phyloP scores from a whole-genome alignment of 2,888 invertebrate genomes.

The Eremobia ochroleuca region DNA sequence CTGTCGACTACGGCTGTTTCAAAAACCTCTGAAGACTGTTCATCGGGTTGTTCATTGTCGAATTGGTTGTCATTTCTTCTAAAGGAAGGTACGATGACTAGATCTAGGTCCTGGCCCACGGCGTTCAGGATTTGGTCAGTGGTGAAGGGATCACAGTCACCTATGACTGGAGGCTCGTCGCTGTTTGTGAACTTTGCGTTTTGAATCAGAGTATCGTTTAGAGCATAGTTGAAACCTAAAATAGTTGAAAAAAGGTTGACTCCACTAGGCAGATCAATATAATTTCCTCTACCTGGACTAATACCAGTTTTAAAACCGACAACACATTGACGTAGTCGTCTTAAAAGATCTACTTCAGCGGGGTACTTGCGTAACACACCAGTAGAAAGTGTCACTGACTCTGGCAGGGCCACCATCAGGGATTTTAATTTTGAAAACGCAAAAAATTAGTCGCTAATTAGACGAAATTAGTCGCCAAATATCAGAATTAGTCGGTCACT shows the following conservation, averaged over 20 bases:
- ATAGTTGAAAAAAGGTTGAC: not conserved
- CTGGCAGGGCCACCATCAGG: too few relatives aligned
- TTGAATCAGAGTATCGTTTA: slow-evolving; percentile 54
- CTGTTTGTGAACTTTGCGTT: slow-evolving; percentile 30
- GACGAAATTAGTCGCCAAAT: too few relatives aligned
- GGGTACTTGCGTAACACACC: not conserved
- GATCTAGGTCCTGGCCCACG: slow-evolving; percentile 45
- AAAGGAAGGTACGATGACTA: slow-evolving; percentile 40
- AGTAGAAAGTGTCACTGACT: too few relatives aligned
- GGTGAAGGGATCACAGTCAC: slow-evolving; percentile 43
- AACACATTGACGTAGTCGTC: not conserved
- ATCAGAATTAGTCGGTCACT: too few relatives aligned
- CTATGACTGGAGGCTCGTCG: slow-evolving; percentile 29
- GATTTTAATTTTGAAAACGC: too few relatives aligned
- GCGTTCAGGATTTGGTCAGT: slow-evolving; percentile 54
- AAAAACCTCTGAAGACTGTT: slow-evolving; percentile 30
- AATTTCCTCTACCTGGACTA: not conserved
- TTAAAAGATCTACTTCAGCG: not conserved
- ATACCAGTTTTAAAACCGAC: not conserved
- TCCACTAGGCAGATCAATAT: not conserved
- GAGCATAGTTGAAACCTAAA: slow-evolving; percentile 58
- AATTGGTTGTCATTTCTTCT: slow-evolving; percentile 8
- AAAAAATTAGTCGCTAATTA: too few relatives aligned
- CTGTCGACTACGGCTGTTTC: slow-evolving; percentile 36
- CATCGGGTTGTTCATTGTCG: slow-evolving; percentile 4